These are phyloP conservation scores for Andrena haemorrhoa DNA, from an alignment of 2,888 invertebrate species.

Conservation along the genomic window DNA sequence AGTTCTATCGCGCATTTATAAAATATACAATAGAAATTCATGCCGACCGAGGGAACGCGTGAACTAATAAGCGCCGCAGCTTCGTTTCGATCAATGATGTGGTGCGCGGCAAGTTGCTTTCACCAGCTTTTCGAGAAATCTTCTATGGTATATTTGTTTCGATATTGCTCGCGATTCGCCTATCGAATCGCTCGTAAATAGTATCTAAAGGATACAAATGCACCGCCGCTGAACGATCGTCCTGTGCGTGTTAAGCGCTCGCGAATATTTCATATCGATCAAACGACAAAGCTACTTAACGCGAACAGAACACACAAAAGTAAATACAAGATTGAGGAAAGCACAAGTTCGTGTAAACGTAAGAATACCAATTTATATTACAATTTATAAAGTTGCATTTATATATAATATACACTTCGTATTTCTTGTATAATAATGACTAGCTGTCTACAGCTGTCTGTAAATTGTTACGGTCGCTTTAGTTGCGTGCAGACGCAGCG, in stretches of 20 bases:
- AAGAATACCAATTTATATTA: constrained; percentile 53
- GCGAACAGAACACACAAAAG: constrained; percentile 35
- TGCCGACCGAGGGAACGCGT: background rate
- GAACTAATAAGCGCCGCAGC: background rate
- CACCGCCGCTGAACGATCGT: constrained; percentile 11
- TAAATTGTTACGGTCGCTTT: constrained; percentile 39
- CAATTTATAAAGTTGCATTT: constrained; percentile 42
- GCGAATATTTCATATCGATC: background rate
- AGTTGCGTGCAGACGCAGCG: background rate
- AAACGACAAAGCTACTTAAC: constrained; percentile 29
- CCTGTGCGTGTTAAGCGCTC: constrained; percentile 31
- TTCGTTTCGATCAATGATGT: background rate
- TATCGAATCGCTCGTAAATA: background rate
- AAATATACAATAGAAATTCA: background rate
- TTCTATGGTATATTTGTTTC: constrained; percentile 4
- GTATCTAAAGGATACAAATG: background rate
- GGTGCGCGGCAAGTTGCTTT: background rate
- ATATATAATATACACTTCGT: constrained; percentile 44
- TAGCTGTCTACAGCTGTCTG: constrained; percentile 63
- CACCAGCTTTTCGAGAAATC: background rate
- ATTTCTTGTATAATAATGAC: constrained; percentile 46
- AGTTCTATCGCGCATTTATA: background rate
- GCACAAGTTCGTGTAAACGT: constrained; percentile 34
- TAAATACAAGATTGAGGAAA: constrained; percentile 41
- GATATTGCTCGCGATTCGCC: constrained; percentile 21